Base-by-base conservation (phyloP, 2,797 vertebrate genomes). In the Sarcoramphus papa region DNA sequence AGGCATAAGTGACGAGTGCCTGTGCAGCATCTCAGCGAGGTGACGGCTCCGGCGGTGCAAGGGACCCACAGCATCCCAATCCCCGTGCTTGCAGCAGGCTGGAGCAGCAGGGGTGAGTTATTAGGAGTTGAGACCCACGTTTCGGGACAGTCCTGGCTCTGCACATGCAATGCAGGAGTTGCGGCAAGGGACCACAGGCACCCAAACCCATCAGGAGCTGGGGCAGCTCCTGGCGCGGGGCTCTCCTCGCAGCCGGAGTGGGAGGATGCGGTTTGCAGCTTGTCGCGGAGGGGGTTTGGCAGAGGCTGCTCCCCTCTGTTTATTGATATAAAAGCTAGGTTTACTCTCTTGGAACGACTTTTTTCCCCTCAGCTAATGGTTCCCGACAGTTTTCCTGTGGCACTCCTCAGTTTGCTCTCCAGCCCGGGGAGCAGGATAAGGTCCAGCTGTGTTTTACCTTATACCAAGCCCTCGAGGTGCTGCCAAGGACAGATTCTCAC, bases 1-100 rank as follows among this genome's bases (percentile, higher is more conserved):
- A 5, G 27, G 25, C 15, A 1, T 0, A 5, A 45, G 13, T 3
- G 35, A 22, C 0, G 5, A 14, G 15, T 28, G 21, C 8, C 0
- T 6, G 24, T 12, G 63, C 72, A 65, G 60, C 69, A 27, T 33
- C 51, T 53, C 5, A 1, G 33, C 1, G 8, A 4, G 6, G 50
- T 17, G 63, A 15, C 6, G 30, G 70, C 78, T 62, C 24, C 9
- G 5, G 40, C 0, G 0, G 19, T 19, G 65, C 22, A 3, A 51
- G 35, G 56, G 68, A 64, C 45, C 57, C 1, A 1, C 57, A 80
- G 51, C 59, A n/a, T 23, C 81, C 76, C 35, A 16, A 1, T 7
- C 31, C 21, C 68, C 1, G 4, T 7, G 35, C 68, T 50, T 51
- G 41, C 75, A 40, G 70, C 60, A 25, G 45, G 64, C 50, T 85